phyloP scores from a whole-genome alignment of 2,888 invertebrate genomes.

The Magallana nippona region DNA sequence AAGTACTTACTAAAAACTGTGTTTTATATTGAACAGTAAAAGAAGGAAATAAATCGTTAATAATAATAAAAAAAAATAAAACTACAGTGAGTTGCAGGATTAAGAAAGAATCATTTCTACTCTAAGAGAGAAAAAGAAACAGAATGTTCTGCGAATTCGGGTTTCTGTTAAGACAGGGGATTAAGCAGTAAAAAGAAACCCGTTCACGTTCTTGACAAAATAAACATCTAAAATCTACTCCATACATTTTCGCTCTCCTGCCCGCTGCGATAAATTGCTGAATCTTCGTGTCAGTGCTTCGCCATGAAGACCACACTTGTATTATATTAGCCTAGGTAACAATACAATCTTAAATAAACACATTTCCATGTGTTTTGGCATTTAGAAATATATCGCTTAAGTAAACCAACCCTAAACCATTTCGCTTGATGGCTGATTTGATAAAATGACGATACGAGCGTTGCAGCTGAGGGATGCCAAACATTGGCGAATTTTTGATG shows the following conservation, averaged over 20 bases:
- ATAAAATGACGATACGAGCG: conserved; percentile 5
- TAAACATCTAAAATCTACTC: conserved; percentile 25
- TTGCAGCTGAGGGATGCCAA: conserved; percentile 26
- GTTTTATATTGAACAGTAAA: too few species aligned
- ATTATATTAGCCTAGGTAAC: conserved; percentile 33
- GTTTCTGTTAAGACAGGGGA: conserved; percentile 5
- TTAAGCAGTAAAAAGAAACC: conserved; percentile 10
- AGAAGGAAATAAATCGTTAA: too few species aligned
- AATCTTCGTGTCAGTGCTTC: conserved; percentile 19
- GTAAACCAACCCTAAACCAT: conserved; percentile 28
- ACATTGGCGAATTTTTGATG: neutral
- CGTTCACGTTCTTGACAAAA: conserved; percentile 25
- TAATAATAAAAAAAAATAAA: too few species aligned
- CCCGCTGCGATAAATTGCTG: conserved; percentile 32
- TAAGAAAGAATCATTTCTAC: too few species aligned
- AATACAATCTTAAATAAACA: conserved; percentile 32
- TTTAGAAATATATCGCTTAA: conserved; percentile 30
- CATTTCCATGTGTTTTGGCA: conserved; percentile 35
- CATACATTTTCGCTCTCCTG: conserved; percentile 5
- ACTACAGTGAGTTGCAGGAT: neutral
- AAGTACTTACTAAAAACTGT: too few species aligned
- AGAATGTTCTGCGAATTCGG: neutral
- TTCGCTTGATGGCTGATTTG: conserved; percentile 23
- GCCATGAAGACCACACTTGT: conserved; percentile 28
- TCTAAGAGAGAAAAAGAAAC: neutral